Base-by-base conservation (phyloP, 2,888 invertebrate genomes). In the Torymus texanus region DNA sequence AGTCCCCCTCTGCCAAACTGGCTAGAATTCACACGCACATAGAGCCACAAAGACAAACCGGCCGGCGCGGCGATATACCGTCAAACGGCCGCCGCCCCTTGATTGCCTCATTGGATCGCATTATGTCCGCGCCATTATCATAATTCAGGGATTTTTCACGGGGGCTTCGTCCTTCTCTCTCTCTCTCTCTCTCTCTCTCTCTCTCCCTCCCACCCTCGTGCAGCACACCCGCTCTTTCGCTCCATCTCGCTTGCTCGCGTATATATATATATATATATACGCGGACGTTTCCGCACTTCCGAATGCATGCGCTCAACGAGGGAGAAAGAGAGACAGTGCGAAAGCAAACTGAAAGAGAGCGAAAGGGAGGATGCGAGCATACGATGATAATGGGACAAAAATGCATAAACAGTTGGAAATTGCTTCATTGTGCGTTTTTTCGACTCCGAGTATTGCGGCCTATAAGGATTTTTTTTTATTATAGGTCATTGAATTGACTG, bases 71-170 rank as follows among this genome's bases (percentile, higher is more conserved):
- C 75, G 82, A 78, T 82, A 81, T 61, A 77, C 41, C 77, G 66
- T 77, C 77, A 81, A 81, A 81, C 85, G 82, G 82, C 75, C 84
- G 84, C 83, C 85, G 83, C 85, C 88, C 86, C 88, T 89, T 89
- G 89, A 89, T 90, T 90, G 89, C 89, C 89, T 90, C 89, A 88
- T 90, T 90, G 87, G 88, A 90, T 89, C 88, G 89, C 88, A 90
- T 90, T 90, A 90, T 88, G 88, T 88, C 87, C 84, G 83, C 85
- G 85, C 88, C 88, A 89, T 89, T 90, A 90, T 90, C 90, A 90
- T 90, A 90, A 90, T 90, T 90, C 88, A 88, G 83, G 85, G 84
- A 88, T 88, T 90, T 90, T 90, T 88, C 85, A 87, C 84, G 84
- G 81, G 12, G 13, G 29, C 29, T 51, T 72, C 21, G 2, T 4